Conservation (phyloP, 64 coral and sea anemone species). For the Dendronephthya gigantea region DNA sequence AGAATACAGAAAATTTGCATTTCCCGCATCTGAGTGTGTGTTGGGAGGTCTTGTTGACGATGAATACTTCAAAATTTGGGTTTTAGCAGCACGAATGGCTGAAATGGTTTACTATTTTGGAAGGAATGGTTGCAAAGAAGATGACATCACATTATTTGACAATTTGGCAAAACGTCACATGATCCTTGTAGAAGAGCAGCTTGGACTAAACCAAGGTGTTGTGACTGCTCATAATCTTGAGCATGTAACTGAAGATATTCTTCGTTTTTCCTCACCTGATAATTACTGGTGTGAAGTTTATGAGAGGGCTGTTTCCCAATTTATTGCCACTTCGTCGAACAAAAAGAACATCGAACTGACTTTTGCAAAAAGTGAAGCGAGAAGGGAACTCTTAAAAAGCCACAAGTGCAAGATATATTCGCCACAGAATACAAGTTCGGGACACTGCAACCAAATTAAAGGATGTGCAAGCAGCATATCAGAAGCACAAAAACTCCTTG, state of each 20-base stretch:
- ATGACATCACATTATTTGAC: neutral
- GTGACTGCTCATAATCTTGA: constrained; percentile 26
- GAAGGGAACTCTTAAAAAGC: constrained; percentile 24
- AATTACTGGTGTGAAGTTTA: constrained; percentile 37
- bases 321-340: constrained; percentile 15
- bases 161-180: too few relatives aligned
- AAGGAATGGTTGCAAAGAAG: neutral
- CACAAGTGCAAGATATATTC: constrained; percentile 2
- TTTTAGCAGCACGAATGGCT: neutral
- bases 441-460: constrained; percentile 17
- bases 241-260: constrained; percentile 23
- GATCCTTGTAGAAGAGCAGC: too few relatives aligned
- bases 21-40: neutral
- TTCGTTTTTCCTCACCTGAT: constrained; percentile 13
- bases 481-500: constrained; percentile 14
- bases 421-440: neutral
- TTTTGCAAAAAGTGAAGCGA: constrained; percentile 19
- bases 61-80: neutral
- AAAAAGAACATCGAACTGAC: constrained; percentile 27
- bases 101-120: neutral
- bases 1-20: neutral
- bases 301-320: constrained; percentile 24
- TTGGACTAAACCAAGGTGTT: too few relatives aligned
- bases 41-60: neutral
- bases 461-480: constrained; percentile 18